These are phyloP conservation scores for Zygothrica quintamaculata DNA, from an alignment of 2,888 invertebrate species.

Conservation along the genomic window DNA sequence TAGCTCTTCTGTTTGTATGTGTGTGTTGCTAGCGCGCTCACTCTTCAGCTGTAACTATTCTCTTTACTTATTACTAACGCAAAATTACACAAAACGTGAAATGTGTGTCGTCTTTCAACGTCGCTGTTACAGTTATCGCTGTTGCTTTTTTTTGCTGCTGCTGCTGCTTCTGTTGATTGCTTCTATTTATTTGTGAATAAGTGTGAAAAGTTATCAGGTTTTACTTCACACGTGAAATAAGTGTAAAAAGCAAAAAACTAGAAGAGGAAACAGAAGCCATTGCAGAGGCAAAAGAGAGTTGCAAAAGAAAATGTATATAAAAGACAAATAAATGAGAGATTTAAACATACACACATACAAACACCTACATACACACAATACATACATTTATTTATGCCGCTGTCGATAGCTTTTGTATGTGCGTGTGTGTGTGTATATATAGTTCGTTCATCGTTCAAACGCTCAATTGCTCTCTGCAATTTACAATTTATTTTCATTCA, in stretches of 20 bases:
- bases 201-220: conserved; percentile 28
- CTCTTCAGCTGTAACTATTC: no score
- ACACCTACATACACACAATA: no score
- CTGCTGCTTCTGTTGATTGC: conserved; percentile 42
- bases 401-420: conserved; percentile 17
- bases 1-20: conserved; percentile 42
- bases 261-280: neutral
- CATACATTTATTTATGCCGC: neutral
- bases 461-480: conserved; percentile 46
- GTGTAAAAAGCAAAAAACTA: neutral
- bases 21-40: no score
- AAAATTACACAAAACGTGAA: conserved; percentile 61
- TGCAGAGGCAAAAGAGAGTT: no score
- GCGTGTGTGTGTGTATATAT: conserved; percentile 8
- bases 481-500: conserved; percentile 55
- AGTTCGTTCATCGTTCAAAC: conserved; percentile 18
- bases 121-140: conserved; percentile 37
- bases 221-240: neutral
- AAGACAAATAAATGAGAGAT: neutral
- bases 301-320: neutral
- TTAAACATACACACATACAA: neutral
- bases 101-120: conserved; percentile 49
- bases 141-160: no score
- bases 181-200: conserved; percentile 30
- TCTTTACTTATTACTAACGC: conserved; percentile 53